Base-by-base conservation (phyloP, 2,797 vertebrate genomes). In the Chaetodon trifasciatus region DNA sequence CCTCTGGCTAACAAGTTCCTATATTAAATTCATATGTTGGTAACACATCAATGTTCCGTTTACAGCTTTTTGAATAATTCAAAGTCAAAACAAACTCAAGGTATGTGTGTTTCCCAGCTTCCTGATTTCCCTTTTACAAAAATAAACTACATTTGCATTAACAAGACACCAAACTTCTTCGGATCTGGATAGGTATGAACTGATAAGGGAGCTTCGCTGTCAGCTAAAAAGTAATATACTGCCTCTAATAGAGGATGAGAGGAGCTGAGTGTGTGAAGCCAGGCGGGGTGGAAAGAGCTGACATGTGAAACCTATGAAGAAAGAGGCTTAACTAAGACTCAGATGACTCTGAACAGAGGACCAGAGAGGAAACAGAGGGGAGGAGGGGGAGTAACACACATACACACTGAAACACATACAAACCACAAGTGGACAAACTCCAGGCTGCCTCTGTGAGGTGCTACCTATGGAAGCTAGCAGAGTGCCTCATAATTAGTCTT, bases 401-500 rank as follows among this genome's bases (percentile, higher is more conserved):
- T 23, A 58, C 77, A 70, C 42, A 24, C 58, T 56, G 28, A 23
- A 61, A 82, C 42, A 63, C 28, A 53, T 13, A 58, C 24, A 57
- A 70, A 78, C 39, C 75, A 81, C 60, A 57, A 86, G 81, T 84
- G 70, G 52, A 28, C 44, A 16, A 52, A 61, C 74, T 84, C 70
- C 55, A 21, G n/a, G 24, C 35, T 70, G 53, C 71, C 52, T 84
- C 70, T 83, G 65, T 78, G 67, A 87, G 53, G 66, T 78, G 74
- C 79, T 79, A 88, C 70, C 82, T 87, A 81, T 64, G 79, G 76
- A 87, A 85, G 75, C 82, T 84, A 74, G 71, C 47, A 39, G 60
- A 82, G 73, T 71, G 85, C 70, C 78, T 86, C 69, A 81, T 90
- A 93, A 92, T 92, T 91, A 93, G 73, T 84, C 88, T 88, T 90